These are phyloP conservation scores for Pyrocoelia pectoralis DNA, from an alignment of 2,888 invertebrate genomes.

Conservation along the genomic window DNA sequence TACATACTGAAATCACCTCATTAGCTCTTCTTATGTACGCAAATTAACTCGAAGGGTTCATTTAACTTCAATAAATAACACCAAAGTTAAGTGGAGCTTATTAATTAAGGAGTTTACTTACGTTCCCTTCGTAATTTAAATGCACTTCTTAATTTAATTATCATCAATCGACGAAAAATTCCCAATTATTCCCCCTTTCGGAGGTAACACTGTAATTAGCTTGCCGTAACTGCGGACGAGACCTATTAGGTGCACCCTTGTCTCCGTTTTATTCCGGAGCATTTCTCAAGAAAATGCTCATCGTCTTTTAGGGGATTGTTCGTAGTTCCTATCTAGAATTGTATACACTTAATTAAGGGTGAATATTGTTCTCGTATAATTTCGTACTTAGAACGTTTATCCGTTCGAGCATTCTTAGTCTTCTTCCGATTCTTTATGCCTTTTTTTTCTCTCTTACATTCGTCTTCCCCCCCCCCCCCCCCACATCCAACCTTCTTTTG, in stretches of 20 bases:
- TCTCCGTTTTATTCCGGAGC: conserved; percentile 27
- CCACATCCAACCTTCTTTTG: no score
- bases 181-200: neutral
- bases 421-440: no score
- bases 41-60: no score
- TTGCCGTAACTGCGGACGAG: conserved; percentile 31
- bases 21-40: neutral
- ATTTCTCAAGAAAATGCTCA: conserved; percentile 30
- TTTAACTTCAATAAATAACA: no score
- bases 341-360: conserved; percentile 26
- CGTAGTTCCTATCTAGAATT: conserved; percentile 9
- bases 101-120: no score
- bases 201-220: conserved; percentile 29
- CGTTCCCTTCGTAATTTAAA: no score
- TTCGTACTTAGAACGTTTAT: neutral
- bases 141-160: no score
- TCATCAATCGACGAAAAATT: no score
- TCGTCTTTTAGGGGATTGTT: conserved; percentile 18
- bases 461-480: no score
- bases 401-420: no score
- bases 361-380: conserved; percentile 16
- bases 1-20: neutral
- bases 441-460: no score
- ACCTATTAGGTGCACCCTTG: conserved; percentile 34
- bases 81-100: no score